phyloP scores from a whole-genome alignment of 1,140 invertebrate species.

The Diorhabda carinulata region DNA sequence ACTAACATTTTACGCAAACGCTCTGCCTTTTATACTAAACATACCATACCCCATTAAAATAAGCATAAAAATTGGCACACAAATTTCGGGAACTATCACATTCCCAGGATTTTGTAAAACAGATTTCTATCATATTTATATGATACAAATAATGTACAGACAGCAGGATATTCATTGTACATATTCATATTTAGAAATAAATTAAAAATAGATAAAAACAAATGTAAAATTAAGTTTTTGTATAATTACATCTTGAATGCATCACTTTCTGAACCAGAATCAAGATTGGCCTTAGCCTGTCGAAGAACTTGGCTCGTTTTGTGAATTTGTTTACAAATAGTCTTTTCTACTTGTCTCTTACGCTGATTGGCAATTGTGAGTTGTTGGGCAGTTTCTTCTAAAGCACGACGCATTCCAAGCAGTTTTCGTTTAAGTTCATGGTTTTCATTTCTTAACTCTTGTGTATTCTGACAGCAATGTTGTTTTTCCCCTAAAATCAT shows the following conservation, averaged over 20 bases:
- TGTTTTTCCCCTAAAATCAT: slow-evolving; percentile 33
- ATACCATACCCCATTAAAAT: slow-evolving; percentile 12
- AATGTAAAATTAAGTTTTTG: not conserved
- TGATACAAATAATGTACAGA: not conserved
- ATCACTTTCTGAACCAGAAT: slow-evolving; percentile 47
- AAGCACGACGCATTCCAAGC: slow-evolving; percentile 52
- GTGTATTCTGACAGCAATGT: slow-evolving; percentile 40
- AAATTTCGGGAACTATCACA: slow-evolving; percentile 34
- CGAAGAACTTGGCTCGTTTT: slow-evolving; percentile 61
- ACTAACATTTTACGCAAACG: not conserved
- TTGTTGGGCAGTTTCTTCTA: slow-evolving; percentile 57
- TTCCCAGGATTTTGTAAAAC: slow-evolving; percentile 22
- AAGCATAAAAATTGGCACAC: slow-evolving; percentile 28
- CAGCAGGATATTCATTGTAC: not conserved
- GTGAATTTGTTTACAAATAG: slow-evolving; percentile 60
- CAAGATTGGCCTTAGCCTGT: slow-evolving; percentile 56
- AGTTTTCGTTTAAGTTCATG: slow-evolving; percentile 54
- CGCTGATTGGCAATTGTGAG: slow-evolving; percentile 56
- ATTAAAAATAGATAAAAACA: not conserved
- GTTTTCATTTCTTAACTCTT: slow-evolving; percentile 57
- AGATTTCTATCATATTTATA: slow-evolving; percentile 1
- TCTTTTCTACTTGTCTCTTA: slow-evolving; percentile 57
- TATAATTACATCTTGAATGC: slow-evolving; percentile 18
- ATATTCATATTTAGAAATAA: not conserved
- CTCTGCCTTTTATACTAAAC: slow-evolving; percentile 8